Evolutionary conservation across 2,113 vertebrate species (phyloP).

Genomic region (Nyctereutes procyonoides): DNA sequence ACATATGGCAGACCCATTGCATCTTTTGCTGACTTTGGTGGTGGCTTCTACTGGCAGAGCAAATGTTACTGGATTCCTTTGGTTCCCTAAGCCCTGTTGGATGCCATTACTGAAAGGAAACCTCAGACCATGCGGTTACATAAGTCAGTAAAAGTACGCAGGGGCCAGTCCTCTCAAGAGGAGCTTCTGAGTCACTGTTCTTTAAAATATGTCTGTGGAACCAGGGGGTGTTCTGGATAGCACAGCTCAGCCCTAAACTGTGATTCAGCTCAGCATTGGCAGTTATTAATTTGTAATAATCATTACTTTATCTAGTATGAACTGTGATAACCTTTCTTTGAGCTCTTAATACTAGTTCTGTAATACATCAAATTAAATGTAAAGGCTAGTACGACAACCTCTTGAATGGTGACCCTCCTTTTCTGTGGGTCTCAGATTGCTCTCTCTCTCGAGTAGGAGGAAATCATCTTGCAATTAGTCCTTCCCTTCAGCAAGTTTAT

Average conservation of each 20-base stretch:
- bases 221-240: not conserved
- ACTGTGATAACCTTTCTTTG: constrained; percentile 8
- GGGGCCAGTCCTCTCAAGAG: not conserved
- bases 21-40: not conserved
- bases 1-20: not conserved
- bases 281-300: constrained; percentile 56
- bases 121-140: not conserved
- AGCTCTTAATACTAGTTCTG: not conserved
- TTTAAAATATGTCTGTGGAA: not conserved
- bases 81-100: not conserved
- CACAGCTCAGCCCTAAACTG: not conserved
- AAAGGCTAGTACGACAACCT: not conserved
- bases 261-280: constrained; percentile 50
- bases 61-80: not conserved
- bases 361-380: constrained; percentile 52
- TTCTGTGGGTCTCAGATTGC: not conserved
- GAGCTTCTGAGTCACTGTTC: not conserved
- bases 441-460: not conserved
- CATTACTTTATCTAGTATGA: constrained; percentile 48
- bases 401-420: not conserved
- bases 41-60: not conserved
- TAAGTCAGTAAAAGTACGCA: not conserved
- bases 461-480: constrained; percentile 1
- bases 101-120: not conserved
- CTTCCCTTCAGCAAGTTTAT: not conserved